Conservation (phyloP, 35 echinoderm and acorn worm genomes). For the Apostichopus parvimensis region DNA sequence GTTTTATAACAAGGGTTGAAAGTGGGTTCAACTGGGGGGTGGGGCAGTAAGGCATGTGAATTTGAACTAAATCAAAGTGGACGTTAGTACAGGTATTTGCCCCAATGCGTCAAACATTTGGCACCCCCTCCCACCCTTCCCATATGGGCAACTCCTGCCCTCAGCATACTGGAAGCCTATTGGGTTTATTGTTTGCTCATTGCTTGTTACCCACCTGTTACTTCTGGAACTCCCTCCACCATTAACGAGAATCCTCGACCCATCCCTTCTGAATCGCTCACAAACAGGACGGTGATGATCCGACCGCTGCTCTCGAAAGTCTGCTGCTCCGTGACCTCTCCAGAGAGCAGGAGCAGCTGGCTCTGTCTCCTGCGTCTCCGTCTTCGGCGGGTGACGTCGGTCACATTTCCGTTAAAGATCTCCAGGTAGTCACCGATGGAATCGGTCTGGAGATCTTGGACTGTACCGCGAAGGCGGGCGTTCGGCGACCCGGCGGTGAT, state of each 20-base stretch:
- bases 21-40: no score
- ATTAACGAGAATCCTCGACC: slow-evolving; percentile 38
- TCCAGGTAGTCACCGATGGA: slow-evolving; percentile 49
- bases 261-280: slow-evolving; percentile 15
- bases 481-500: not conserved
- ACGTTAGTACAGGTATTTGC: no score
- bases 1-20: no score
- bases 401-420: slow-evolving; percentile 23
- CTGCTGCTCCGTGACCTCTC: not conserved
- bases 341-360: slow-evolving; percentile 20
- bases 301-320: slow-evolving; percentile 9
- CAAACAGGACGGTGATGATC: slow-evolving; percentile 28
- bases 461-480: not conserved
- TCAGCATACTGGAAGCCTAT: no score
- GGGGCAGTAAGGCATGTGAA: no score
- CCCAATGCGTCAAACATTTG: no score
- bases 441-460: slow-evolving; percentile 28
- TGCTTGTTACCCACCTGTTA: slow-evolving; percentile 10
- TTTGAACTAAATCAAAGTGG: no score
- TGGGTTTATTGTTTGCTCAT: no score
- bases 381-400: not conserved
- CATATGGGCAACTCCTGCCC: no score
- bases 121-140: no score
- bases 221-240: not conserved
- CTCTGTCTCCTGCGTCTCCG: not conserved